Evolutionary conservation across 2,888 invertebrate genomes (phyloP).

Genomic region (Augochlorella aurata): DNA sequence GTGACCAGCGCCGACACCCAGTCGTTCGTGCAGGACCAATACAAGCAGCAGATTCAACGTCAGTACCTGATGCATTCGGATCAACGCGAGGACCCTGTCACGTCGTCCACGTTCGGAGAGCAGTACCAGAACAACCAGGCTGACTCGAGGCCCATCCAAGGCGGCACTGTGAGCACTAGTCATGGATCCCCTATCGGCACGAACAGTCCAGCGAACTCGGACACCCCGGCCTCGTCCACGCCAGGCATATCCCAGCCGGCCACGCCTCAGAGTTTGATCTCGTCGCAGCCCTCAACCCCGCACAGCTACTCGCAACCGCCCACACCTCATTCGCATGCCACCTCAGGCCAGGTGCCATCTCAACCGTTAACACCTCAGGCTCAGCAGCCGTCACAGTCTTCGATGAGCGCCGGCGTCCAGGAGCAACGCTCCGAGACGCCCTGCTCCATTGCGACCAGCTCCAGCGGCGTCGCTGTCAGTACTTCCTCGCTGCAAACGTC

Average conservation of each 20-base stretch:
- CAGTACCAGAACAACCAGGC: constrained; percentile 83
- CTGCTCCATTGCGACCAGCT: constrained; percentile 68
- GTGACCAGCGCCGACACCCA: constrained; percentile 77
- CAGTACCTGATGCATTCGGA: constrained; percentile 76
- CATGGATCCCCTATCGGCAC: constrained; percentile 88
- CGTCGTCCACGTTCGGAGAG: constrained; percentile 87
- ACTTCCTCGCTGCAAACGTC: constrained; percentile 71
- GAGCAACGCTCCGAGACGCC: constrained; percentile 75
- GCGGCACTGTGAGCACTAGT: constrained; percentile 92
- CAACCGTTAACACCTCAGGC: constrained; percentile 67
- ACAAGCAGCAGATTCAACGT: constrained; percentile 74
- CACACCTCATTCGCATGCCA: constrained; percentile 76
- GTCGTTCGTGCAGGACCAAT: constrained; percentile 76
- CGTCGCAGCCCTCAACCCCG: constrained; percentile 79
- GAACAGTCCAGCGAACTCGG: constrained; percentile 84
- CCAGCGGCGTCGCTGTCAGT: constrained; percentile 70
- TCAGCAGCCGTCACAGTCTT: constrained; percentile 74
- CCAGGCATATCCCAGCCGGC: constrained; percentile 77
- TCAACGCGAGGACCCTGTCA: constrained; percentile 84
- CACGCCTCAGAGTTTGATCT: constrained; percentile 77
- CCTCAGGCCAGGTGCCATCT: constrained; percentile 62
- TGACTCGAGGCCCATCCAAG: constrained; percentile 90
- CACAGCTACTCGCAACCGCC: constrained; percentile 79
- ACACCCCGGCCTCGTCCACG: constrained; percentile 79
- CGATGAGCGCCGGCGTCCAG: constrained; percentile 55